A percentile compares a stretch with the other conserved stretches of the same genome.
These are phyloP conservation scores for Ormia ochracea DNA, from an alignment of 2,888 invertebrate genomes.

Conservation along the genomic window DNA sequence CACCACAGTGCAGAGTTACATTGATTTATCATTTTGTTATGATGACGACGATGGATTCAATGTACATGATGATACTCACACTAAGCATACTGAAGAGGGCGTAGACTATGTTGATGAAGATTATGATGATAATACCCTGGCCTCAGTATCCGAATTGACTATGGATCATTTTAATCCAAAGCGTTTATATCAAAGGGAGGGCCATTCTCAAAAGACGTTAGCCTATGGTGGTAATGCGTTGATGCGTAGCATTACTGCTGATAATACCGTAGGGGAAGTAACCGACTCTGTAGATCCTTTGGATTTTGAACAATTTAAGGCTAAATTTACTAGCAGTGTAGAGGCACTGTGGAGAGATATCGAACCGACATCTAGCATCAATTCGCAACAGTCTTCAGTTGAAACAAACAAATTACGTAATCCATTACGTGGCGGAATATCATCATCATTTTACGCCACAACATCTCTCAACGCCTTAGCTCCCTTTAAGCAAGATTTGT, in stretches of 20 bases:
- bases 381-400: neutral
- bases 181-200: constrained; percentile 63
- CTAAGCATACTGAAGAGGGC: neutral
- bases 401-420: constrained; percentile 5
- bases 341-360: constrained; percentile 82
- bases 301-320: constrained; percentile 71
- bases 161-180: constrained; percentile 44
- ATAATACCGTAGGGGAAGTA: constrained; percentile 57
- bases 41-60: constrained; percentile 53
- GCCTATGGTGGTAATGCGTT: neutral
- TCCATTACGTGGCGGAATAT: constrained; percentile 25
- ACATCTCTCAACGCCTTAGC: constrained; percentile 56
- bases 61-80: neutral
- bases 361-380: constrained; percentile 66
- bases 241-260: constrained; percentile 35
- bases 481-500: constrained; percentile 67
- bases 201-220: constrained; percentile 26
- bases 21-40: constrained; percentile 66
- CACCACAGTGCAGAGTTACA: constrained; percentile 25
- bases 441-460: constrained; percentile 53
- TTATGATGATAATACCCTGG: constrained; percentile 63
- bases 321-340: constrained; percentile 83
- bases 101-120: constrained; percentile 56
- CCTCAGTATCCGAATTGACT: constrained; percentile 64
- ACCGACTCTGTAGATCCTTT: constrained; percentile 66